These are phyloP conservation scores for Sesia bembeciformis DNA, from an alignment of 2,888 invertebrate species.

Conservation along the genomic window DNA sequence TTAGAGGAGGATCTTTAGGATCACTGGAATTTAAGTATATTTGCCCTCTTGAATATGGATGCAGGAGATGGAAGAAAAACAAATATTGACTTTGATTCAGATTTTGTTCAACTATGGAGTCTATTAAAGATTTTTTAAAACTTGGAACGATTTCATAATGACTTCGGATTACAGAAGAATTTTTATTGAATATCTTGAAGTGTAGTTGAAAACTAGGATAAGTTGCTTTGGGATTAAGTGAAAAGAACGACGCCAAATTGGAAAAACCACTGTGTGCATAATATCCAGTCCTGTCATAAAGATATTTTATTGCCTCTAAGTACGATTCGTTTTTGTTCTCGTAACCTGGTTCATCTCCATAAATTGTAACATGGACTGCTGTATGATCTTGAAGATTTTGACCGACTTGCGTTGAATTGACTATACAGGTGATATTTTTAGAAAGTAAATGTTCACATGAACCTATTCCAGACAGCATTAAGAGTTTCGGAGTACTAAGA, in stretches of 20 bases:
- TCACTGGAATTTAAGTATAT: constrained; percentile 71
- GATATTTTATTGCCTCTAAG: constrained; percentile 55
- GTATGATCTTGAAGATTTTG: constrained; percentile 70
- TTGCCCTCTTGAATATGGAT: constrained; percentile 69
- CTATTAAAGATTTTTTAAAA: constrained; percentile 23
- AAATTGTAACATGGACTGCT: constrained; percentile 41
- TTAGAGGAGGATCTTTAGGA: constrained; percentile 73
- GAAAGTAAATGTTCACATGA: constrained; percentile 30
- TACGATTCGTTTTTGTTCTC: constrained; percentile 20
- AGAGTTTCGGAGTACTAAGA: constrained; percentile 44
- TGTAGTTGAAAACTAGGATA: constrained; percentile 40
- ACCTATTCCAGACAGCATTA: constrained; percentile 68
- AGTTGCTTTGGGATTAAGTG: constrained; percentile 34
- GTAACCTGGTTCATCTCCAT: constrained; percentile 26
- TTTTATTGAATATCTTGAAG: constrained; percentile 28
- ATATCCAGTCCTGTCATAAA: constrained; percentile 64
- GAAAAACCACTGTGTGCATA: constrained; percentile 61
- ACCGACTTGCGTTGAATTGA: constrained; percentile 63
- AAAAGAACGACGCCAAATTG: constrained; percentile 77
- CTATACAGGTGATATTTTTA: constrained; percentile 38
- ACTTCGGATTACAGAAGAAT: constrained; percentile 41
- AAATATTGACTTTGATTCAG: constrained; percentile 31
- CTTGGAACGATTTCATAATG: constrained; percentile 9
- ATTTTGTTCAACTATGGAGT: constrained; percentile 26
- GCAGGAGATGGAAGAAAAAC: constrained; percentile 42